These are phyloP conservation scores for Periplaneta americana DNA, from an alignment of 1,140 invertebrate genomes.

Conservation along the genomic window DNA sequence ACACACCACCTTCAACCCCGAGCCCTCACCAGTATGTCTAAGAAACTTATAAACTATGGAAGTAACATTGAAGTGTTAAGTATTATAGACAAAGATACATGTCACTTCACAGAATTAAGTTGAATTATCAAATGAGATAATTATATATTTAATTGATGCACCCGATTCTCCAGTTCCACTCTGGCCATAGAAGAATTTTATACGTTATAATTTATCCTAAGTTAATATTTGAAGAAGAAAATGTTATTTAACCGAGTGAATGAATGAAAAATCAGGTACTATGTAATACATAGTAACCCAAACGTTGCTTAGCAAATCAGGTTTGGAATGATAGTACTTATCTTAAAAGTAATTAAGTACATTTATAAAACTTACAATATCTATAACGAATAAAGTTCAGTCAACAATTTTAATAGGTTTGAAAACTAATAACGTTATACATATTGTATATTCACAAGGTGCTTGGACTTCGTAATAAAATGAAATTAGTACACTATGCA, in stretches of 20 bases:
- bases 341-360: too few species aligned
- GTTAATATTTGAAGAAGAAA: not conserved
- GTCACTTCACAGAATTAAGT: not conserved
- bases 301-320: not conserved
- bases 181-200: not conserved
- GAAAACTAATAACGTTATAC: too few species aligned
- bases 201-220: not conserved
- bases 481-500: too few species aligned
- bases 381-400: too few species aligned
- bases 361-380: too few species aligned
- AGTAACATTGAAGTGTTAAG: not conserved
- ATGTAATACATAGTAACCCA: not conserved
- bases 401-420: too few species aligned
- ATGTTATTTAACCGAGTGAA: slow-evolving; percentile 4
- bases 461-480: too few species aligned
- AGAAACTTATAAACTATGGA: not conserved
- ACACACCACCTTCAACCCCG: not conserved
- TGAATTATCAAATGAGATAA: not conserved
- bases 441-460: too few species aligned
- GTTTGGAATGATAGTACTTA: not conserved
- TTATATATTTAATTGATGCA: not conserved
- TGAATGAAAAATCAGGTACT: slow-evolving; percentile 7
- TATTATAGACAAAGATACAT: not conserved
- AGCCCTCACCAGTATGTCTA: not conserved
- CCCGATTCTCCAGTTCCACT: slow-evolving; percentile 12